Conservation (phyloP, 2,113 vertebrate genomes). For the Erythrocercus mccallii region DNA sequence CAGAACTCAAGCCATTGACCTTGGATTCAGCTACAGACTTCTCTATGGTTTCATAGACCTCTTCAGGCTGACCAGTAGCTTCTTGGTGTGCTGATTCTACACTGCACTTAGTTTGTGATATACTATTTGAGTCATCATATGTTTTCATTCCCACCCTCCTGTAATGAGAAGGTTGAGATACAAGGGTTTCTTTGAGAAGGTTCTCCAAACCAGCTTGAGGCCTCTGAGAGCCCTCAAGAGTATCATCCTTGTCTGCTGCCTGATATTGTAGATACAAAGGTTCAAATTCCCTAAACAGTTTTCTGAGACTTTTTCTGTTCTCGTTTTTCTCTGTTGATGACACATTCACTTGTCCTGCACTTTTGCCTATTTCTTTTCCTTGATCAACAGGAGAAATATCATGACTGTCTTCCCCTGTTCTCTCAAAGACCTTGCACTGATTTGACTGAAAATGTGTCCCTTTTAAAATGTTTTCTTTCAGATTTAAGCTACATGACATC, state of each 20-base stretch:
- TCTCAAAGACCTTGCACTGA: neutral
- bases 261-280: neutral
- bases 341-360: neutral
- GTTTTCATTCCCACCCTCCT: neutral
- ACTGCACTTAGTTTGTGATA: neutral
- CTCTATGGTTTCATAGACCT: slow-evolving; percentile 34
- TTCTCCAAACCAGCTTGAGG: neutral
- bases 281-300: neutral
- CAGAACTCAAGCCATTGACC: neutral
- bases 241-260: neutral
- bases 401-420: neutral
- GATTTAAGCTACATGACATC: neutral
- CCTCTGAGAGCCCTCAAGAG: neutral
- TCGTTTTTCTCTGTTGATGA: neutral
- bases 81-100: neutral
- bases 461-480: neutral
- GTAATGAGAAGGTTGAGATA: neutral
- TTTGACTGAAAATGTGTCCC: neutral
- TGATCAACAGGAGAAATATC: neutral
- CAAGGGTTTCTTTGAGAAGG: neutral
- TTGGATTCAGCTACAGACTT: neutral
- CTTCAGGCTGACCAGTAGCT: neutral
- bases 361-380: neutral
- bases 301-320: neutral
- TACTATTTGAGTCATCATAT: fast-evolving